Evolutionary conservation across 1,140 invertebrate species (phyloP).

Genomic region (Aphelinus certus): DNA sequence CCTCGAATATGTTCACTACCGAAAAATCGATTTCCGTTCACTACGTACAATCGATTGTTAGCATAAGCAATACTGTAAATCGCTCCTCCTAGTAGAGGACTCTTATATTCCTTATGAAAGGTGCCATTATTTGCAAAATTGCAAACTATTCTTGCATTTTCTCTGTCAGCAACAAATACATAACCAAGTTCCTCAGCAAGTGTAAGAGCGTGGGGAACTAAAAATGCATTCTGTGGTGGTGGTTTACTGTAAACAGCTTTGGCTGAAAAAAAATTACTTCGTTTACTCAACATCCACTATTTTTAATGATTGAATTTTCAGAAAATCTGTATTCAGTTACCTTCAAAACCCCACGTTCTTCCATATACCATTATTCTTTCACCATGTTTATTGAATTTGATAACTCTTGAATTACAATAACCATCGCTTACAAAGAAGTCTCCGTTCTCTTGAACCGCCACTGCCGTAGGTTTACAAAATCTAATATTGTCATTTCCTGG

Average conservation of each 20-base stretch:
- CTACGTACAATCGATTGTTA: constrained; percentile 61
- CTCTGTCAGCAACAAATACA: constrained; percentile 90
- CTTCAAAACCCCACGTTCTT: constrained; percentile 54
- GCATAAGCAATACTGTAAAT: constrained; percentile 79
- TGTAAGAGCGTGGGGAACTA: constrained; percentile 84
- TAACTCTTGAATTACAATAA: constrained; percentile 91
- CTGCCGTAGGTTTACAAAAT: constrained; percentile 94
- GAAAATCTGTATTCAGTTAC: constrained; percentile 30
- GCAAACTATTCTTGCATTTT: constrained; percentile 87
- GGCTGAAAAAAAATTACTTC: constrained; percentile 18
- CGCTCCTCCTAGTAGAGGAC: constrained; percentile 70
- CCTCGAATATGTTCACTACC: constrained; percentile 66
- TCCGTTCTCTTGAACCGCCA: constrained; percentile 83
- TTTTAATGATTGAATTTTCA: constrained; percentile 5
- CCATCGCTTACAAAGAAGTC: constrained; percentile 95
- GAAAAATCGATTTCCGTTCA: constrained; percentile 53
- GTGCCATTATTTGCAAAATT: constrained; percentile 75
- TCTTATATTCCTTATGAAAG: constrained; percentile 70
- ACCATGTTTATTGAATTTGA: constrained; percentile 85
- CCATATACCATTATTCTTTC: constrained; percentile 75
- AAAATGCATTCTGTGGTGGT: constrained; percentile 70
- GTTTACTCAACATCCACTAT: neutral
- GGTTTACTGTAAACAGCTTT: constrained; percentile 32
- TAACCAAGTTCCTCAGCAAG: constrained; percentile 78
- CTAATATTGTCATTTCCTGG: constrained; percentile 81